Evolutionary conservation across 2,888 invertebrate genomes (phyloP).

Genomic region (Campopleginae sp.): DNA sequence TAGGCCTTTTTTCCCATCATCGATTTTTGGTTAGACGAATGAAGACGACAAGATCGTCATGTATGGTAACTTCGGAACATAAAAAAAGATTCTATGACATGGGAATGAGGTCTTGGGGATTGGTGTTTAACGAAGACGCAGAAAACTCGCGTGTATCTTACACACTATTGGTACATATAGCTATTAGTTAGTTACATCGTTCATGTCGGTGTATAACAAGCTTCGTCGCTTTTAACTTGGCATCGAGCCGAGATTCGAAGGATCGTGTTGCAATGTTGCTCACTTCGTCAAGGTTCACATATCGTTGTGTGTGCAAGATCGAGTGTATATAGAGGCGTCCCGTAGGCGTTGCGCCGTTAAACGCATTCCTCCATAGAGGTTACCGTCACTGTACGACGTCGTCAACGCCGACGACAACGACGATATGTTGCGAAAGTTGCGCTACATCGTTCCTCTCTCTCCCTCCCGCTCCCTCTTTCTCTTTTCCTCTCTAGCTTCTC

Average conservation of each 20-base stretch:
- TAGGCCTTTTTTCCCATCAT: constrained; percentile 18
- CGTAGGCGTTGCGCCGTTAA: constrained; percentile 84
- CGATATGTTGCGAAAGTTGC: constrained; percentile 67
- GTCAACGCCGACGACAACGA: constrained; percentile 56
- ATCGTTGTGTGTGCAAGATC: constrained; percentile 31
- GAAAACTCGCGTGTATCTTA: constrained; percentile 7
- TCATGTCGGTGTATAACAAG: constrained; percentile 65
- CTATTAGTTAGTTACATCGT: constrained; percentile 60
- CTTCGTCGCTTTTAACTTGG: constrained; percentile 77
- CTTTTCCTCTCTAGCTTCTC: constrained; percentile 67
- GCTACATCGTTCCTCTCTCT: constrained; percentile 47
- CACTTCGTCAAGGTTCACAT: constrained; percentile 81
- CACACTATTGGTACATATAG: constrained; percentile 39
- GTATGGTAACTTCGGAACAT: neutral
- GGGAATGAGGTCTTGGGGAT: constrained; percentile 40
- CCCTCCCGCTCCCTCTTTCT: constrained; percentile 22
- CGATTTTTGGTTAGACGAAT: constrained; percentile 52
- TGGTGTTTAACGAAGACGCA: constrained; percentile 29
- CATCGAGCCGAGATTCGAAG: constrained; percentile 82
- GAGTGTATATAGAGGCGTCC: constrained; percentile 81
- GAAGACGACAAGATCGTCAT: constrained; percentile 16
- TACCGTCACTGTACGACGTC: constrained; percentile 77
- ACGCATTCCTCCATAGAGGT: constrained; percentile 84
- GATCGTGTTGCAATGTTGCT: constrained; percentile 83
- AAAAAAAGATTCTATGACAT: constrained; percentile 28